These are phyloP conservation scores for Cossypha dichroa DNA, from an alignment of 2,797 vertebrate genomes.

Conservation along the genomic window DNA sequence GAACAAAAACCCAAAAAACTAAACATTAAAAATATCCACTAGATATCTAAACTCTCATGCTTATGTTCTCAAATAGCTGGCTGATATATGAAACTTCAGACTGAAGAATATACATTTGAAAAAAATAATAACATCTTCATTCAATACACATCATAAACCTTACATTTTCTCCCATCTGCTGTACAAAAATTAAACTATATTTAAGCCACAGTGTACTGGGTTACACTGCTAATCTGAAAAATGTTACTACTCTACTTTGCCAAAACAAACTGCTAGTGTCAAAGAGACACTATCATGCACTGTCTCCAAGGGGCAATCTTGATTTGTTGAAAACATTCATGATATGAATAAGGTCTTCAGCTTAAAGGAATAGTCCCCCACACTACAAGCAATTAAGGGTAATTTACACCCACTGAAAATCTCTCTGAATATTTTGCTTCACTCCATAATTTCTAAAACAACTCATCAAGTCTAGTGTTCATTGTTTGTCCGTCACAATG, in stretches of 20 bases:
- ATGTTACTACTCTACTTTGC: constrained; percentile 1
- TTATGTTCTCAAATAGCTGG: not conserved
- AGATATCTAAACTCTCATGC: not conserved
- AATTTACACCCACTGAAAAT: constrained; percentile 60
- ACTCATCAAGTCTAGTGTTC: not conserved
- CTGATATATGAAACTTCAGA: not conserved
- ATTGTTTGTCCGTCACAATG: not conserved
- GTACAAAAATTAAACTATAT: not conserved
- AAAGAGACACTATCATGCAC: constrained; percentile 17
- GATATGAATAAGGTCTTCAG: constrained; percentile 33
- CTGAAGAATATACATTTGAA: not conserved
- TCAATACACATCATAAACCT: not conserved
- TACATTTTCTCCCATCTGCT: constrained; percentile 9
- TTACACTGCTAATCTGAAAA: constrained; percentile 25
- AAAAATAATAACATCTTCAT: not conserved
- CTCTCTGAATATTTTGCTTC: constrained; percentile 55
- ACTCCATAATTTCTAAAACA: constrained; percentile 6
- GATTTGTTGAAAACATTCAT: constrained; percentile 38
- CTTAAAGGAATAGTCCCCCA: constrained; percentile 15
- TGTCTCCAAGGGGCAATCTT: constrained; percentile 36
- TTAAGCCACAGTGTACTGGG: constrained; percentile 2
- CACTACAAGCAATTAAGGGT: constrained; percentile 45
- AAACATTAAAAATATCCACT: not conserved
- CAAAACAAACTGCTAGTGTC: constrained; percentile 45
- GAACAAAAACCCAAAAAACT: rapidly evolving